Evolutionary conservation across 1,140 invertebrate genomes (phyloP).

Genomic region (Elysia chlorotica): DNA sequence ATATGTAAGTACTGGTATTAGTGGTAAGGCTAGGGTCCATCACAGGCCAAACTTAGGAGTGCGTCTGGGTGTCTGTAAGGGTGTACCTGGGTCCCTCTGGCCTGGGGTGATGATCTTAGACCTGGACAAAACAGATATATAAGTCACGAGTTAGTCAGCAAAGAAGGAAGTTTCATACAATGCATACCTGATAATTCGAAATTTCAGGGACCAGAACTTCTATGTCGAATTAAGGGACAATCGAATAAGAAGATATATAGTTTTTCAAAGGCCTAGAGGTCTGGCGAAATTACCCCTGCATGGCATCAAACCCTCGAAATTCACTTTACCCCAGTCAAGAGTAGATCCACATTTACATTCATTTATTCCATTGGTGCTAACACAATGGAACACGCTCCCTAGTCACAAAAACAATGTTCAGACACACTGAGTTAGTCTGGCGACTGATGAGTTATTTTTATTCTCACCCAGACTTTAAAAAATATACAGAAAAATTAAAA

Average conservation of each 20-base stretch:
- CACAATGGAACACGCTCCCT: too few relatives aligned
- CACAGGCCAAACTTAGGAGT: slow-evolving; percentile 54
- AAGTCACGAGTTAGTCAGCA: background rate
- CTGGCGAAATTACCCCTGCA: background rate
- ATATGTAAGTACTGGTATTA: background rate
- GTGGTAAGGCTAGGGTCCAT: background rate
- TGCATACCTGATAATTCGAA: too few relatives aligned
- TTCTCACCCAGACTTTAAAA: too few relatives aligned
- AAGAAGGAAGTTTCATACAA: background rate
- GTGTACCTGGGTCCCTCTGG: slow-evolving; percentile 67
- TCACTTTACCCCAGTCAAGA: too few relatives aligned
- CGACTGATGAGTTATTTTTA: too few relatives aligned
- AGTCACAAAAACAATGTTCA: too few relatives aligned
- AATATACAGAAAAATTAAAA: too few relatives aligned
- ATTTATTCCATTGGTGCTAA: too few relatives aligned
- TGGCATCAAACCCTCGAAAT: background rate
- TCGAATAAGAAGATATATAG: background rate
- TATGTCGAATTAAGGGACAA: too few relatives aligned
- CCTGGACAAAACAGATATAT: slow-evolving; percentile 51
- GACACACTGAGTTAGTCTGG: too few relatives aligned
- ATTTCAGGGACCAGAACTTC: too few relatives aligned
- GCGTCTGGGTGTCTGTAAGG: slow-evolving; percentile 44
- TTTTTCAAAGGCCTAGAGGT: background rate
- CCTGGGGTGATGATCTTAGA: slow-evolving; percentile 74
- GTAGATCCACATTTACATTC: too few relatives aligned